Evolutionary conservation across 2,888 invertebrate species (phyloP), one percentile per base, ranked within the genome.

Genomic region (Melanchra persicariae): DNA sequence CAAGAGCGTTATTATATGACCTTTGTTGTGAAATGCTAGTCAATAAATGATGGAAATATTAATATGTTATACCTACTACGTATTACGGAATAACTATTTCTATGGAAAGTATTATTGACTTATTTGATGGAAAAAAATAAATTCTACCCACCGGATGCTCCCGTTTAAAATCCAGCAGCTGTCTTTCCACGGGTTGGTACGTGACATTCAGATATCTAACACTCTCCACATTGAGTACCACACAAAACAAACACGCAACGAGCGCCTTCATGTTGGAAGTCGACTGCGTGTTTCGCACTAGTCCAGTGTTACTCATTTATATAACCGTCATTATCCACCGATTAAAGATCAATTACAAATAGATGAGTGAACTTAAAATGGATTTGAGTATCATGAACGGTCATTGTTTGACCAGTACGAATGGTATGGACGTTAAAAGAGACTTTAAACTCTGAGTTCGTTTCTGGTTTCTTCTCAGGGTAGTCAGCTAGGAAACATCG

Each of bases 161-260:
- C 64, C 76, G 67, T 77, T 83, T 87, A 68, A 92, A 92, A 52
- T 92, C 89, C 60, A 87, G 84, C 0, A 92, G 65, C 61, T 91
- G 92, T 22, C 86, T 74, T 0, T 83, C 71, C 4, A 83, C 84
- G 2, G 91, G 87, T 51, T 88, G 76, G 10, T 85, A 72, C 34
- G 85, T 84, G 1, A 71, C 60, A 70, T 86, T 86, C 19, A 60
- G 62, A 30, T 79, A 80, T 47, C 24, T 22, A 30, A 70, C 55
- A 60, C 80, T 74, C 7, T 66, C 45, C 47, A 77, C 61, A 61
- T 59, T 40, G 5, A 74, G 4, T 24, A 66, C 3, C n/a, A 70
- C 43, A 69, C 61, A 77, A 58, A 73, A n/a, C 1, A 71, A 37
- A 37, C 61, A 77, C 62, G 58, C 66, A 51, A 71, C 26, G n/a